Conservation (phyloP, 1,140 invertebrate genomes). For the Cotesia vestalis region DNA sequence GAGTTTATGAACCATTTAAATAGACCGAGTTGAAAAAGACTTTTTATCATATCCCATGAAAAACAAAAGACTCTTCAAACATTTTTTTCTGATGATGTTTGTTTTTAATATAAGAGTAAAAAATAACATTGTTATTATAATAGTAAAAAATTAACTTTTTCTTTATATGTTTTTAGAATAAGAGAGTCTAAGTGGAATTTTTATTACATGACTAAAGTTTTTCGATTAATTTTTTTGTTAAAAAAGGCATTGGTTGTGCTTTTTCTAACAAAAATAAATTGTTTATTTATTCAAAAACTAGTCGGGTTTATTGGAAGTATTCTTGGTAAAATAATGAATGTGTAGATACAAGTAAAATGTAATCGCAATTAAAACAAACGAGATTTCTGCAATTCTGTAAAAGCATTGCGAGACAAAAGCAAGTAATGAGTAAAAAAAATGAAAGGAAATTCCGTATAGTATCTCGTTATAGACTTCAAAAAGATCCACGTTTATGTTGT, state of each 20-base stretch:
- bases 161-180: too few species aligned
- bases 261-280: too few species aligned
- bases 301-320: neutral
- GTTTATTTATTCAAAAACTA: too few species aligned
- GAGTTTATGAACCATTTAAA: conserved; percentile 15
- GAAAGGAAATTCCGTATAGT: conserved; percentile 19
- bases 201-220: too few species aligned
- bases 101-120: too few species aligned
- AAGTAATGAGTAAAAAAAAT: conserved; percentile 37
- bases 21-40: neutral
- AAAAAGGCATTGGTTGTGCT: neutral
- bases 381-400: conserved; percentile 10
- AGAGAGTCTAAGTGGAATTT: too few species aligned
- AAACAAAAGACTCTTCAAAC: neutral
- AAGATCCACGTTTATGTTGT: too few species aligned
- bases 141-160: neutral
- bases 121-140: neutral
- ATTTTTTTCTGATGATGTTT: too few species aligned
- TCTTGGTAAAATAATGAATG: conserved; percentile 8
- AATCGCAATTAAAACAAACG: conserved; percentile 38
- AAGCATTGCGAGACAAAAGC: conserved; percentile 30
- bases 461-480: conserved; percentile 32
- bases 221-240: too few species aligned
- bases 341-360: conserved; percentile 15
- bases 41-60: neutral